phyloP scores from a whole-genome alignment of 2,797 vertebrate species.

The Trematocara caparti region DNA sequence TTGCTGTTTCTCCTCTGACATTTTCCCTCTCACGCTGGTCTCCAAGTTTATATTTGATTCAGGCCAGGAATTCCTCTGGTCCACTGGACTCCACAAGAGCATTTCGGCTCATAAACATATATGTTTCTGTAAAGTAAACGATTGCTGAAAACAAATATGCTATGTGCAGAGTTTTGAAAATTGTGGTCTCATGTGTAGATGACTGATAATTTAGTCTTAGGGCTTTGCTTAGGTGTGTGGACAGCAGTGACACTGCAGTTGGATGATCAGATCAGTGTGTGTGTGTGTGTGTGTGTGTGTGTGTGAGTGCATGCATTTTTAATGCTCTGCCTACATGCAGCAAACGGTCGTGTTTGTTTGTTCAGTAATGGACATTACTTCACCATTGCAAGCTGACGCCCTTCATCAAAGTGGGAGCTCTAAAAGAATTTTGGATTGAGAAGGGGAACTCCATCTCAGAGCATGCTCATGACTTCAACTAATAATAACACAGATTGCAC shows the following conservation, averaged over 20 bases:
- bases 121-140: constrained; percentile 76
- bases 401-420: constrained; percentile 54
- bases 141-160: constrained; percentile 66
- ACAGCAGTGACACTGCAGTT: constrained; percentile 11
- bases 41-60: constrained; percentile 74
- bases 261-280: constrained; percentile 13
- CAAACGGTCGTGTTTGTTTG: constrained; percentile 59
- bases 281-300: not conserved
- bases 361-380: constrained; percentile 57
- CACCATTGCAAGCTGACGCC: constrained; percentile 57
- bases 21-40: constrained; percentile 45
- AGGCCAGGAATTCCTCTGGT: constrained; percentile 66
- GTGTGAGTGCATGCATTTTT: not conserved
- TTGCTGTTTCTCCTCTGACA: constrained; percentile 65
- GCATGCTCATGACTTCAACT: constrained; percentile 24
- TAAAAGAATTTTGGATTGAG: constrained; percentile 38
- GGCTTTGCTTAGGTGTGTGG: constrained; percentile 14
- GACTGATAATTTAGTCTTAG: constrained; percentile 59
- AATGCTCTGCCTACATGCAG: constrained; percentile 24
- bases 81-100: constrained; percentile 51
- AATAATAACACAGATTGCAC: constrained; percentile 31
- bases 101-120: constrained; percentile 77
- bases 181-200: constrained; percentile 58
- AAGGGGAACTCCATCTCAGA: constrained; percentile 63
- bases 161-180: constrained; percentile 53